These are phyloP conservation scores for Pipistrellus pygmaeus DNA, from an alignment of 2,797 vertebrate species.

Conservation along the genomic window DNA sequence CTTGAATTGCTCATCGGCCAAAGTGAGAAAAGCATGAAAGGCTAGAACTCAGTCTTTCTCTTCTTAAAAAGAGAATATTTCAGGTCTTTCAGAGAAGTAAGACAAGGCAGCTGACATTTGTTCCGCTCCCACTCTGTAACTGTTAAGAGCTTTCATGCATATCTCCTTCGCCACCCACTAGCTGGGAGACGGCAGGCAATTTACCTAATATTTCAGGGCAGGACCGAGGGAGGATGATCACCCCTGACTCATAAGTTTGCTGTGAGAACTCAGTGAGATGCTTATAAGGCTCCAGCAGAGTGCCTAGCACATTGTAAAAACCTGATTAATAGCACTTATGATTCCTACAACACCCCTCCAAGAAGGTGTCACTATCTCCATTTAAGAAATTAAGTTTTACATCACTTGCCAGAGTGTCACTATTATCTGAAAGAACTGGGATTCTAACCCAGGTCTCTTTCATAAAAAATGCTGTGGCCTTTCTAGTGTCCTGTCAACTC, in stretches of 20 bases:
- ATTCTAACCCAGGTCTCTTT: constrained; percentile 28
- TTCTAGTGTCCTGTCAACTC: neutral
- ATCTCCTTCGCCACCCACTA: neutral
- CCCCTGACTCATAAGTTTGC: neutral
- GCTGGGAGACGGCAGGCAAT: neutral
- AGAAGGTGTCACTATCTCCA: neutral
- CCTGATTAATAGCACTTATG: neutral
- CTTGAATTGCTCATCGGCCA: neutral
- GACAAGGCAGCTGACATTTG: neutral
- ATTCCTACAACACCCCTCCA: neutral
- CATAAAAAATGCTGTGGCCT: neutral
- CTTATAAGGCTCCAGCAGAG: neutral
- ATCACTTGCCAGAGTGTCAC: neutral
- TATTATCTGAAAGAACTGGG: neutral
- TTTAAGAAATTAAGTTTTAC: neutral
- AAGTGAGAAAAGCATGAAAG: neutral
- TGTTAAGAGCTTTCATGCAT: neutral
- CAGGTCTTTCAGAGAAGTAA: neutral
- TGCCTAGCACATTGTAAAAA: neutral
- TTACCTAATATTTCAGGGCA: neutral
- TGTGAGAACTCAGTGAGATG: constrained; percentile 15
- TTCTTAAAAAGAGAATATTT: neutral
- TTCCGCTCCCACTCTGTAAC: neutral
- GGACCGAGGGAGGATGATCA: neutral
- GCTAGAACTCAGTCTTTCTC: neutral